Evolutionary conservation across 2,888 invertebrate genomes (phyloP).

Genomic region (Exephanes ischioxanthus): DNA sequence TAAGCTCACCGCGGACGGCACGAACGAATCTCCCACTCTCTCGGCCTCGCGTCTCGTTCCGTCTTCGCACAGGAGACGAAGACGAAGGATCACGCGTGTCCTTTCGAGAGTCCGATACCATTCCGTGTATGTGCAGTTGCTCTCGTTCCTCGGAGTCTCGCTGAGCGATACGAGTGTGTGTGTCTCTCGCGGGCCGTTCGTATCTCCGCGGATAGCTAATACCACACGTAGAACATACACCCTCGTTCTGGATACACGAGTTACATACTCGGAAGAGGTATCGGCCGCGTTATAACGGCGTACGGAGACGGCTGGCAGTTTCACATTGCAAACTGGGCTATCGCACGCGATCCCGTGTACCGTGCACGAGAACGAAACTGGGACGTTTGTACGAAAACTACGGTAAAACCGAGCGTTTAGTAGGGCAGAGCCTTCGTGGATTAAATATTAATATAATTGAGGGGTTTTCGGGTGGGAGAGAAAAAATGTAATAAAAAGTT

Average conservation of each 20-base stretch:
- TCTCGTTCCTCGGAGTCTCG: constrained; percentile 36
- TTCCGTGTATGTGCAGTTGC: constrained; percentile 53
- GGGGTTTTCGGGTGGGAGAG: not conserved
- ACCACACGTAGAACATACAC: constrained; percentile 20
- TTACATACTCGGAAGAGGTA: constrained; percentile 21
- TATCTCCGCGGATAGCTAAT: not conserved
- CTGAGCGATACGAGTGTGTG: constrained; percentile 2
- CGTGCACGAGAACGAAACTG: constrained; percentile 53
- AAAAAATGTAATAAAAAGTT: not conserved
- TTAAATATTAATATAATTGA: constrained; percentile 2
- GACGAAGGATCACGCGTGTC: constrained; percentile 56
- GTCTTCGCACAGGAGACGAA: not conserved
- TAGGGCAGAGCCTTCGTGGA: not conserved
- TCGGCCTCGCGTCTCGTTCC: constrained; percentile 34
- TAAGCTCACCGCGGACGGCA: constrained; percentile 54
- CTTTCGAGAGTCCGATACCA: constrained; percentile 37
- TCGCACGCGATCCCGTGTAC: constrained; percentile 75
- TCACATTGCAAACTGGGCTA: constrained; percentile 74
- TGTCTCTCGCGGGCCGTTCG: not conserved
- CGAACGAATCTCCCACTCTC: constrained; percentile 26
- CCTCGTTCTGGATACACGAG: constrained; percentile 30
- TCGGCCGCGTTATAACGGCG: constrained; percentile 45
- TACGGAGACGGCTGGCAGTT: constrained; percentile 4
- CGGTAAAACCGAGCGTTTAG: constrained; percentile 4
- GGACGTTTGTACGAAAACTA: constrained; percentile 71